Conservation (phyloP, 1,140 invertebrate species). For the Doryteuthis pealeii region DNA sequence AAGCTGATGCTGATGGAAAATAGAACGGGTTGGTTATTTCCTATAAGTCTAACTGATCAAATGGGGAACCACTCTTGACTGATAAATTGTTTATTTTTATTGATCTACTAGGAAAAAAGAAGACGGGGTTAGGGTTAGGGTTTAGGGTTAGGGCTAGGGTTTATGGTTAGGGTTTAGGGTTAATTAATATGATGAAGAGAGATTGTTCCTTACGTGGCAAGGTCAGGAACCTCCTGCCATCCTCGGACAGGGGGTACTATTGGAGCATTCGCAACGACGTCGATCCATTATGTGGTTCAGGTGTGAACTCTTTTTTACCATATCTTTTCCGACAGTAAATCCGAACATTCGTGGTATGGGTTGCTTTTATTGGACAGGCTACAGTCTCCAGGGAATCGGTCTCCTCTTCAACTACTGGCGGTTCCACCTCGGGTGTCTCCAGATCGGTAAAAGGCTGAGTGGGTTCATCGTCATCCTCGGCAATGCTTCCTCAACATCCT, state of each 20-base stretch:
- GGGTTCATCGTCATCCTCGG: slow-evolving; percentile 58
- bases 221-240: slow-evolving; percentile 93
- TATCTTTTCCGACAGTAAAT: slow-evolving; percentile 87
- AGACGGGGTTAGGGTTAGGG: no score
- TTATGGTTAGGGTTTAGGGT: no score
- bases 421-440: slow-evolving; percentile 7
- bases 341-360: slow-evolving; percentile 88
- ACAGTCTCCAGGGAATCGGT: slow-evolving; percentile 31
- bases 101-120: no score
- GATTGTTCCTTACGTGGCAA: slow-evolving; percentile 76
- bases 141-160: no score
- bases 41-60: no score
- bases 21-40: no score
- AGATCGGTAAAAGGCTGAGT: slow-evolving; percentile 27
- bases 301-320: slow-evolving; percentile 70
- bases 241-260: slow-evolving; percentile 87
- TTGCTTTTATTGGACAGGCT: slow-evolving; percentile 95
- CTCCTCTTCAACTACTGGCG: slow-evolving; percentile 13
- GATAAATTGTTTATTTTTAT: no score
- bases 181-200: no score
- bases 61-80: no score
- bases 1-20: no score
- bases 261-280: slow-evolving; percentile 67
- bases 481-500: slow-evolving; percentile 65
- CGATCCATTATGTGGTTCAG: slow-evolving; percentile 39